phyloP scores from a whole-genome alignment of 37 sponge, comb jelly and placozoan genomes.

The Axinella damicornis region DNA sequence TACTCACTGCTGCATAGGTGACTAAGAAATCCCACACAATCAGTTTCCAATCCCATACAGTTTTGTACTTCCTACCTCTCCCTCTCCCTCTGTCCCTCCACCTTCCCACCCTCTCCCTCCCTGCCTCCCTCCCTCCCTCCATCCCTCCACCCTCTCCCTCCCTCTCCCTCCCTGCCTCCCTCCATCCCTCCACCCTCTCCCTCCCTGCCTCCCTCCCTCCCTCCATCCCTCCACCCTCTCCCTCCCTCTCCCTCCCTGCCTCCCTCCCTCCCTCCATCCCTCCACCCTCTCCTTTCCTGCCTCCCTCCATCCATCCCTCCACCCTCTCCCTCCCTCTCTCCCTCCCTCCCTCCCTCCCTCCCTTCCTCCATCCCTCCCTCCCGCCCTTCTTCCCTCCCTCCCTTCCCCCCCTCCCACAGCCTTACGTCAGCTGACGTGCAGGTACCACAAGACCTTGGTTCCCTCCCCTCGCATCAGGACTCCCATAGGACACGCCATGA shows the following conservation, averaged over 20 bases:
- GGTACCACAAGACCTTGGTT: neutral
- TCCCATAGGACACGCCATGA: constrained; percentile 33
- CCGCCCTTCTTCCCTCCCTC: neutral
- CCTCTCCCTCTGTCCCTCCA: too few relatives aligned
- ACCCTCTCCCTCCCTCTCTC: neutral
- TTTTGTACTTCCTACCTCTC: neutral
- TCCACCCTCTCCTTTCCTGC: neutral
- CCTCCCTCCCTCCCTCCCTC: neutral
- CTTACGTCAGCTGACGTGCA: neutral
- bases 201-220: too few relatives aligned
- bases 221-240: neutral
- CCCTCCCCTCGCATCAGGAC: neutral
- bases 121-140: too few relatives aligned
- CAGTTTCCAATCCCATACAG: too few relatives aligned
- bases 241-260: too few relatives aligned
- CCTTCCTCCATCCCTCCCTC: neutral
- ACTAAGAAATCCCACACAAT: too few relatives aligned
- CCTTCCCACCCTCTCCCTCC: too few relatives aligned
- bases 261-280: too few relatives aligned
- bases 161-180: too few relatives aligned
- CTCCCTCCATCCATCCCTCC: neutral
- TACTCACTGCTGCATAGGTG: too few relatives aligned
- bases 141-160: too few relatives aligned
- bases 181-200: too few relatives aligned
- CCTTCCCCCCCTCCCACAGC: neutral